Evolutionary conservation across 2,888 invertebrate species (phyloP).

Genomic region (Zele albiditarsus): DNA sequence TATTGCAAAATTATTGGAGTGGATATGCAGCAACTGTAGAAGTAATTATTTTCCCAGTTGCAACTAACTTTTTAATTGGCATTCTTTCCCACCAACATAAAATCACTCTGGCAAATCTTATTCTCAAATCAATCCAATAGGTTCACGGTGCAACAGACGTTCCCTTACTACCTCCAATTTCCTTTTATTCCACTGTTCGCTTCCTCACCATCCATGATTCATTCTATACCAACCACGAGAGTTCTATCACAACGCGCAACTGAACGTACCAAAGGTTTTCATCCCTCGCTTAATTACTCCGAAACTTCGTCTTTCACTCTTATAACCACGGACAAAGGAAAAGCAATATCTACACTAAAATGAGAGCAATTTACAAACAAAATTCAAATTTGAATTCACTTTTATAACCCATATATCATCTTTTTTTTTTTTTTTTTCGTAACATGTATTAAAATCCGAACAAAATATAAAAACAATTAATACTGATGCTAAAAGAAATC

Average conservation of each 20-base stretch:
- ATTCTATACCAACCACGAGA: background rate
- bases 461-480: background rate
- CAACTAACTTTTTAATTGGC: background rate
- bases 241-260: background rate
- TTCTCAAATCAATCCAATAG: background rate
- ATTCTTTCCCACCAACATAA: background rate
- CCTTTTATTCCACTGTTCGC: background rate
- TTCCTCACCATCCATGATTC: background rate
- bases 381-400: background rate
- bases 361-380: background rate
- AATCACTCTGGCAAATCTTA: background rate
- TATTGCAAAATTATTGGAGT: background rate
- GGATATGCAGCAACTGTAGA: background rate
- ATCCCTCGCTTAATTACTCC: conserved; percentile 45
- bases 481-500: background rate
- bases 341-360: background rate
- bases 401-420: background rate
- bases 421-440: background rate
- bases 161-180: background rate
- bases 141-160: background rate
- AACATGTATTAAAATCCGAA: background rate
- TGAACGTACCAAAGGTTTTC: conserved; percentile 39
- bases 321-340: background rate
- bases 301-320: conserved; percentile 40
- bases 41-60: background rate